Base-by-base conservation (phyloP, 2,113 vertebrate genomes). In the Chionodraco myersi region DNA sequence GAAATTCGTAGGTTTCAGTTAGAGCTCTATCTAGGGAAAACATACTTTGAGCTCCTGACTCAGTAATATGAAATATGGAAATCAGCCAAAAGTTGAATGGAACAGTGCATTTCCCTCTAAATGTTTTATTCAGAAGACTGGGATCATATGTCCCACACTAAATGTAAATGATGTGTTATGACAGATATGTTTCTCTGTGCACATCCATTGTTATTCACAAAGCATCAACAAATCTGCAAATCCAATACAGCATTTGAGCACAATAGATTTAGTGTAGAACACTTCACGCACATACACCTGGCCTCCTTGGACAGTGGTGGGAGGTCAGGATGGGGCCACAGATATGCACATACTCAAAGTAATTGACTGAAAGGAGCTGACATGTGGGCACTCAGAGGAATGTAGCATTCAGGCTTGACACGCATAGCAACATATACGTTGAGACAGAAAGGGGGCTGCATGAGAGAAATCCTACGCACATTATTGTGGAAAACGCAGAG, bases 341-440 rank as follows among this genome's bases (percentile, higher is more conserved):
- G 45, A 73, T 34, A 56, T 62, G 10, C 71, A 69, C 72, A 63
- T 36, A 70, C 76, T 85, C 67, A 72, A 21, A 80, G 74, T 26
- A 67, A 64, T 41, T 80, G 65, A 83, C 54, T 81, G 72, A 88
- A 57, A 80, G 76, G 72, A 78, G 65, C 59, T 85, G 86, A 88
- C 84, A 77, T 77, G 71, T 10, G 9, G 71, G 79, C 79, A 80
- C 88, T 82, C 62, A 57, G 56, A 82, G 73, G 71, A 85, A 75
- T 78, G 74, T 64, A 71, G 18, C 77, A 81, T 70, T 68, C 68
- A 63, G 53, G 41, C 71, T 70, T 84, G 83, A 88, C 75, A 65
- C 14, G 56, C 72, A 80, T 53, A 49, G 2, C 41, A 52, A 54
- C 45, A 67, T 86, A 84, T 84, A 86, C 30, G 84, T 69, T 69